Conservation (phyloP, 2,797 vertebrate species). For the Epinephelus malabaricus region DNA sequence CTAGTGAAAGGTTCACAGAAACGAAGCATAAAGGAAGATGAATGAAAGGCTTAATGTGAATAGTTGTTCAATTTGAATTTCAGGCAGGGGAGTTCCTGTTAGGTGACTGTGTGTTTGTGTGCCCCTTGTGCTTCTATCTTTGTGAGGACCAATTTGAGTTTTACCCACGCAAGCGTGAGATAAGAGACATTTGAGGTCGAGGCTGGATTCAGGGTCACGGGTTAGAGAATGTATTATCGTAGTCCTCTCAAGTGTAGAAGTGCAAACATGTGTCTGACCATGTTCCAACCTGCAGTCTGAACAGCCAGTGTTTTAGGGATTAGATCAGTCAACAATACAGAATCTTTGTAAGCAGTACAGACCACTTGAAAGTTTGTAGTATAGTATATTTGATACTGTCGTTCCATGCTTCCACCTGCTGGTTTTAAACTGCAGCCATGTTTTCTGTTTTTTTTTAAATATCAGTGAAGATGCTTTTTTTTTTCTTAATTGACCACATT, state of each 20-base stretch:
- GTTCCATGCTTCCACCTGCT: slow-evolving; percentile 56
- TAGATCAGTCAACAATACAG: slow-evolving; percentile 59
- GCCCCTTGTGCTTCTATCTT: slow-evolving; percentile 22
- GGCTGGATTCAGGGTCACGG: background rate
- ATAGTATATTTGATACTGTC: slow-evolving; percentile 72
- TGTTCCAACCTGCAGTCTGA: slow-evolving; percentile 54
- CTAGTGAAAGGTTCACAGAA: background rate
- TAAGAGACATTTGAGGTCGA: background rate
- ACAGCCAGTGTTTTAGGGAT: slow-evolving; percentile 74
- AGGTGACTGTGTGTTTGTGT: slow-evolving; percentile 15
- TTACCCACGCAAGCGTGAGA: background rate
- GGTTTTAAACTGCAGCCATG: slow-evolving; percentile 41
- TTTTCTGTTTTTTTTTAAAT: slow-evolving; percentile 22
- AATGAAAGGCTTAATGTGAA: slow-evolving; percentile 14
- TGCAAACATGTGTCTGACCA: slow-evolving; percentile 22
- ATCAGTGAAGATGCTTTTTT: slow-evolving; percentile 6
- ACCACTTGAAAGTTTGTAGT: slow-evolving; percentile 74
- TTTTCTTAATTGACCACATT: slow-evolving; percentile 15
- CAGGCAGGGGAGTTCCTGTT: slow-evolving; percentile 13
- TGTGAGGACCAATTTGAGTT: slow-evolving; percentile 15
- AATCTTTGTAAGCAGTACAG: slow-evolving; percentile 59
- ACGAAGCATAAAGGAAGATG: background rate
- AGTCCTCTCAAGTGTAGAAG: slow-evolving; percentile 17
- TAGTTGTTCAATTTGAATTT: slow-evolving; percentile 3
- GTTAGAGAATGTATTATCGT: slow-evolving; percentile 39